Conservation (phyloP, 2,797 vertebrate species). For the Eulemur coronatus region DNA sequence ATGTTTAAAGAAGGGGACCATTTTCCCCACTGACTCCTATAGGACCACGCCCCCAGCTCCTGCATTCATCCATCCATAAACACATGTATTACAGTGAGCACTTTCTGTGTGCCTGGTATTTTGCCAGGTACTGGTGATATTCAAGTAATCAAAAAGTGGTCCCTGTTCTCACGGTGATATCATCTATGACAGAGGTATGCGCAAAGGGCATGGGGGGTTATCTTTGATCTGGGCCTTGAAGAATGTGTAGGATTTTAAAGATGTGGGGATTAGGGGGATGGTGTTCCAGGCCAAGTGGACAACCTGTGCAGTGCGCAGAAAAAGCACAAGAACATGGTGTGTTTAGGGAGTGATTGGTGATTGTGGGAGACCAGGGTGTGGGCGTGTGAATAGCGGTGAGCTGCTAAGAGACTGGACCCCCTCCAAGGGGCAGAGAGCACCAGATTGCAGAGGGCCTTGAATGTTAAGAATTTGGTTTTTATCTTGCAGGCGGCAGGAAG, state of each 20-base stretch:
- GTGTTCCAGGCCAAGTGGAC: neutral
- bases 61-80: neutral
- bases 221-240: neutral
- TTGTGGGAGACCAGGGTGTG: neutral
- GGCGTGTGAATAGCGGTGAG: neutral
- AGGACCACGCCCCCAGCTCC: neutral
- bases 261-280: neutral
- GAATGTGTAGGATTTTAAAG: slow-evolving; percentile 10
- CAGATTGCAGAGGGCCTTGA: neutral
- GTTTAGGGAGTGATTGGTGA: neutral
- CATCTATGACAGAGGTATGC: neutral
- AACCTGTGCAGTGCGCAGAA: neutral
- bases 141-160: neutral
- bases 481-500: neutral
- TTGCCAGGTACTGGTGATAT: neutral
- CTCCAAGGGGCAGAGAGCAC: neutral
- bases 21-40: neutral
- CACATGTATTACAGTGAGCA: neutral
- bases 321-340: neutral
- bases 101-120: neutral
- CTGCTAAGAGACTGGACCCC: neutral
- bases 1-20: neutral
- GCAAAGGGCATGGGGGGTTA: neutral
- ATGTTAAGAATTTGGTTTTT: neutral
- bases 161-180: neutral